Evolutionary conservation across 2,888 invertebrate genomes (phyloP), one percentile per base, ranked within the genome.

Genomic region (Pinctada fucata): DNA sequence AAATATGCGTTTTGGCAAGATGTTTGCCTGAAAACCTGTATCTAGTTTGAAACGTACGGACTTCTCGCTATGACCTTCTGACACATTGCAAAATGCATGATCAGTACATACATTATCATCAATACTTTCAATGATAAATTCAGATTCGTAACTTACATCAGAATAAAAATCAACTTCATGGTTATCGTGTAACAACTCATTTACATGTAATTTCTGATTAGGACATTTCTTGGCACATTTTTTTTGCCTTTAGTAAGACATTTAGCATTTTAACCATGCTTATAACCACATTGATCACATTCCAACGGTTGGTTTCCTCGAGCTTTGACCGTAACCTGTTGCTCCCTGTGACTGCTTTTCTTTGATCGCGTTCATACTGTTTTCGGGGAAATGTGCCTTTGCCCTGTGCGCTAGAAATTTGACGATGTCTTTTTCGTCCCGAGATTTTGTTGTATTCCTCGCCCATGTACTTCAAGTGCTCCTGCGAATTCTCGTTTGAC

Each of bases 191-290:
- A 58, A 6, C 58, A 10, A 58, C 58, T 10, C 8, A 52, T 45
- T 2, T 68, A 45, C 68, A 68, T 75, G 31, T 16, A 3, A 3
- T 3, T 51, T 49, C 65, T 67, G 68, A 10, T 68, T 76, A 13
- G 49, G 10, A 63, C 81, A 81, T 69, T 75, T 72, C 10, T 50
- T 70, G 3, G 73, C 70, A 74, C 74, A 81, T 47, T 79, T 49
- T 51, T 48, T 77, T 79, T 70, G 13, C 81, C 81, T 65, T 76
- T 49, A 13, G 76, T 76, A 10, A 78, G 81, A 51, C 81, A 81
- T n/a, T 65, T 52, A 47, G 70, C 72, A 16, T 3, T 2, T 66
- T 48, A 47, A 4, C 10, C 0, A 73, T 81, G 80, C 6, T 72
- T 16, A 58, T 48, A 51, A 16, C 75, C 81, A 76, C 79, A 79